Base-by-base conservation (phyloP, 2,888 invertebrate species). In the Agrochola macilenta region DNA sequence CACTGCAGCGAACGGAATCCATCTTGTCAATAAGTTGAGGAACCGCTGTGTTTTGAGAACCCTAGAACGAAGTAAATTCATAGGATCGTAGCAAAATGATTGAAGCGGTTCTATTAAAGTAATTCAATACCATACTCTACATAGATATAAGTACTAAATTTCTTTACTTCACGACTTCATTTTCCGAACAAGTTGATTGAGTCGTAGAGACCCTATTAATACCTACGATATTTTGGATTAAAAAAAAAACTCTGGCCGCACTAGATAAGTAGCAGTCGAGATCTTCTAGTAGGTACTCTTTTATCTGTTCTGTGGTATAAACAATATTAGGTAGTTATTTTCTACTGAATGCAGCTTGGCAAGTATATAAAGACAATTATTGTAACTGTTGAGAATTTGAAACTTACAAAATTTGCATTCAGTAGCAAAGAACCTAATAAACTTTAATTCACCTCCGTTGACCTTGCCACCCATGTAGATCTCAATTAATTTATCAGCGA, bases 31-130 rank as follows among this genome's bases (percentile, higher is more conserved):
- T 12, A 74, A 46, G 0, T n/a, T 43, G 5, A n/a, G n/a, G n/a
- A 20, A n/a, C 20, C 54, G 12, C n/a, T 20, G 14, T 23, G 30
- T 43, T 57, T 46, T 57, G 85, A 64, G 2, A 82, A 76, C 84
- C 84, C 84, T 84, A 68, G 35, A 35, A 58, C 20, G 23, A 1
- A 69, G 35, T 43, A 83, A 82, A 83, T 86, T 80, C 81, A 79
- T 77, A 84, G 73, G 81, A 86, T 84, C 86, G 79, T 80, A 83
- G 85, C 81, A 71, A 86, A 87, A 87, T 86, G 87, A 89, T 90
- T 90, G 89, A 87, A 87, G 81, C 71, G 69, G 83, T 82, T 75
- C 63, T 54, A 83, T 75, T 86, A 83, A 86, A 83, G 83, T 87
- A 84, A 84, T 81, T 74, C 69, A 82, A 79, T 76, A 75, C 79